Percentiles rank a stretch among this genome's conserved stretches.
These are phyloP conservation scores for Mormoops blainvillei DNA, from an alignment of 2,113 vertebrate genomes.

Conservation along the genomic window DNA sequence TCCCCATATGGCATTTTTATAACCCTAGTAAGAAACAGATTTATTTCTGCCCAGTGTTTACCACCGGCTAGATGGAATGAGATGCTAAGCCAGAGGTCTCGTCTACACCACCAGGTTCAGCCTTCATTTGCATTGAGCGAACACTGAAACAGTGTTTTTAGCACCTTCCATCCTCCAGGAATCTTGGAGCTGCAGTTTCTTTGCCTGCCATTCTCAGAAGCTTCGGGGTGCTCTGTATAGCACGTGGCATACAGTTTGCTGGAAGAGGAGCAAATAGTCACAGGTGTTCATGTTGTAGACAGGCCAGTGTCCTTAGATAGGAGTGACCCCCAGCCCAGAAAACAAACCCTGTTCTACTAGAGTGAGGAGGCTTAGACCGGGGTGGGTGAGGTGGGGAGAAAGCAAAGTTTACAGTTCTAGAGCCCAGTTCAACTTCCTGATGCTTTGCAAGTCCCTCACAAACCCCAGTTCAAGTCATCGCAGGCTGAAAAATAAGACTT, in stretches of 20 bases:
- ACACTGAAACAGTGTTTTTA: not conserved
- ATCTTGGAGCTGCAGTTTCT: not conserved
- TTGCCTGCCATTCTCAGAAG: not conserved
- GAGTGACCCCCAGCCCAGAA: not conserved
- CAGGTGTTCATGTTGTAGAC: not conserved
- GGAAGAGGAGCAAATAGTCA: not conserved
- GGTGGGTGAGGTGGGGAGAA: not conserved
- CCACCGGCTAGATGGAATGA: too few species aligned
- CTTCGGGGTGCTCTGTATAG: not conserved
- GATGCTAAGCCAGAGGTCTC: too few species aligned
- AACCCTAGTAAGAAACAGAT: too few species aligned
- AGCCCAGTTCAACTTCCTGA: not conserved
- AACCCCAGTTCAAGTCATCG: not conserved
- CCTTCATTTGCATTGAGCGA: not conserved
- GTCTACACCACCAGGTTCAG: rapidly evolving
- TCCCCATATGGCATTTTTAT: too few species aligned
- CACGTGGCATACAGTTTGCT: not conserved
- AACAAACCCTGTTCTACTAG: not conserved
- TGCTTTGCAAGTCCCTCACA: not conserved
- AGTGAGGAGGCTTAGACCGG: not conserved
- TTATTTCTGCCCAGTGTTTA: too few species aligned
- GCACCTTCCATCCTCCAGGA: not conserved
- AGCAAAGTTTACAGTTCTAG: too few species aligned
- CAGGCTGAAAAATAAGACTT: not conserved
- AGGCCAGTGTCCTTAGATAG: not conserved